Evolutionary conservation across 2,797 vertebrate species (phyloP).

Genomic region (Staurois parvus): DNA sequence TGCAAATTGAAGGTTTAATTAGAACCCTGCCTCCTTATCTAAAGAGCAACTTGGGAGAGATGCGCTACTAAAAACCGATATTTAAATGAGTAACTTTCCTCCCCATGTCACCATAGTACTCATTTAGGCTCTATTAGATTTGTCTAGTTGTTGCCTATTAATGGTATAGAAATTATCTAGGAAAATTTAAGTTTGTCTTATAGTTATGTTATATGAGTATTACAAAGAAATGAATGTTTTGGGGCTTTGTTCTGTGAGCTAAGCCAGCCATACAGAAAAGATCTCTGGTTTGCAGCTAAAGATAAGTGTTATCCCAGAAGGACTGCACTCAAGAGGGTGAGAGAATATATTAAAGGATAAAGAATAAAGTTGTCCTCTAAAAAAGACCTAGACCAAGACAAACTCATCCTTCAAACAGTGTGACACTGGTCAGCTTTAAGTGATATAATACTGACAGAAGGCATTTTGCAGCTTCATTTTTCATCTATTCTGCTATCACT

Average conservation of each 20-base stretch:
- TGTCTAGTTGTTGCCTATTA: constrained; percentile 19
- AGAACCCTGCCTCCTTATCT: constrained; percentile 43
- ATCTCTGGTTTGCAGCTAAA: no score
- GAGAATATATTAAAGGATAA: no score
- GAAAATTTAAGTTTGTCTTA: constrained; percentile 33
- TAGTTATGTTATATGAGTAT: constrained; percentile 11
- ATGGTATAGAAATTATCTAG: constrained; percentile 30
- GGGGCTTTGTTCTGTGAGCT: not conserved
- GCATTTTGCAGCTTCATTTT: no score
- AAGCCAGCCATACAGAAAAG: no score
- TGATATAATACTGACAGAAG: no score
- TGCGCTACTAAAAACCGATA: constrained; percentile 51
- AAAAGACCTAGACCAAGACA: no score
- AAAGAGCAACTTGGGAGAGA: constrained; percentile 57
- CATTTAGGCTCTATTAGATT: constrained; percentile 52
- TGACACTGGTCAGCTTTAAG: no score
- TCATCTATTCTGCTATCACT: no score
- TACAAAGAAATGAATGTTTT: not conserved
- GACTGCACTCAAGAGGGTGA: no score
- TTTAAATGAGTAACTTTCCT: constrained; percentile 56
- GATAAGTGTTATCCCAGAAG: no score
- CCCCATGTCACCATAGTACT: constrained; percentile 32
- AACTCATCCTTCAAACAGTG: no score
- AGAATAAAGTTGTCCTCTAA: no score
- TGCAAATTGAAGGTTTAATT: constrained; percentile 60